Evolutionary conservation across 2,113 vertebrate genomes (phyloP).

Genomic region (Chiloscyllium plagiosum): DNA sequence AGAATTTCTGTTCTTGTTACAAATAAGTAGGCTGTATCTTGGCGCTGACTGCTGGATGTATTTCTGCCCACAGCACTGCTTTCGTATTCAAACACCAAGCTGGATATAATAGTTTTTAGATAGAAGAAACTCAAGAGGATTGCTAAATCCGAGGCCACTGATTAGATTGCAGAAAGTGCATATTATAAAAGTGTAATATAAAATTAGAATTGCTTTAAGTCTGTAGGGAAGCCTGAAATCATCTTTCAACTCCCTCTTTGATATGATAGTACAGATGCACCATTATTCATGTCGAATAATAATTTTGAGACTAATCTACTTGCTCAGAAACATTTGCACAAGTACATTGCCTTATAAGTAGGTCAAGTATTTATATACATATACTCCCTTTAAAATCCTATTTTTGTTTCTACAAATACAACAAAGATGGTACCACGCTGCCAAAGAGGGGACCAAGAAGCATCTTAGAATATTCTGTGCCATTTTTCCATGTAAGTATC

Average conservation of each 20-base stretch:
- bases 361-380: slow-evolving; percentile 14
- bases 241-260: not conserved
- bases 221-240: not conserved
- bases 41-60: not conserved
- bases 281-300: not conserved
- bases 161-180: slow-evolving; percentile 19
- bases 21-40: not conserved
- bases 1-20: not conserved
- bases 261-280: not conserved
- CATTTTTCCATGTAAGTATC: not conserved
- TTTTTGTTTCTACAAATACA: not conserved
- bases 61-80: not conserved
- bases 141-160: not conserved
- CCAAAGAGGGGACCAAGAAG: not conserved
- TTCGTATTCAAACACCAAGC: not conserved
- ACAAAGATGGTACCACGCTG: not conserved
- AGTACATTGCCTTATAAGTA: not conserved
- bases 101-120: not conserved
- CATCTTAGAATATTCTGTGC: not conserved
- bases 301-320: slow-evolving; percentile 1
- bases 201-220: slow-evolving; percentile 13
- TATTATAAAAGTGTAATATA: not conserved
- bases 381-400: not conserved
- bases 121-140: not conserved
- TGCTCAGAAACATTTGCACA: not conserved